Base-by-base conservation (phyloP, 2,113 vertebrate species). In the Sterna hirundo region DNA sequence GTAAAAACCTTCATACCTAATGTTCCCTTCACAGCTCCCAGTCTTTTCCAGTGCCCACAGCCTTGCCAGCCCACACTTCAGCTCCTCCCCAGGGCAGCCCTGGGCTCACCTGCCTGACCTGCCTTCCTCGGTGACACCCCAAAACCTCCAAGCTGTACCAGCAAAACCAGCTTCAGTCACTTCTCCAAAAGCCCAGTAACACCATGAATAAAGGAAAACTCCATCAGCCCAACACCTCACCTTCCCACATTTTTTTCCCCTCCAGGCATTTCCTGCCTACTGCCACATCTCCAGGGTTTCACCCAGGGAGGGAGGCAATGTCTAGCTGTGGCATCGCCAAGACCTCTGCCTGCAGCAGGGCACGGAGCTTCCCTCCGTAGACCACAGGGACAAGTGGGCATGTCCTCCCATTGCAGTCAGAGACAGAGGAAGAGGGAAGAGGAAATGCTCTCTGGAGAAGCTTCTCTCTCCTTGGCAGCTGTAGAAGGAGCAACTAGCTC, bases 321-420 rank as follows among this genome's bases (percentile, higher is more conserved):
- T 51, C 27, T 30, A 18, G 6, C 26, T 29, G 11, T 7, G 55
- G 26, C 13, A 36, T 54, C 3, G 1, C 22, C 26, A 52, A 52
- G 42, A 46, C 18, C 64, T 65, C n/a, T 69, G 47, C 21, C 52
- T 71, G 52, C 34, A 86, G 30, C 32, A n/a, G 25, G 32, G 47
- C 34, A 36, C 1, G 1, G 18, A 93, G 9, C 21, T 19, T 75
- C 60, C 65, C 23, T 72, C 40, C 3, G 0, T 3, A 26, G 44
- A 17, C 32, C 55, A 34, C 8, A 11, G 26, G 36, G 32, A 46
- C 26, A 70, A 3, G 17, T 17, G 18, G 18, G 3, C 21, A 54
- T 19, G 58, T 69, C 38, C 22, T 65, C 34, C 40, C 46, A 11
- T 10, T 55, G 51, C 55, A 84, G 15, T 5, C 18, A 15, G 38